Evolutionary conservation across 2,888 invertebrate genomes (phyloP), one percentile per base, ranked within the genome.

Genomic region (Netelia inedita): DNA sequence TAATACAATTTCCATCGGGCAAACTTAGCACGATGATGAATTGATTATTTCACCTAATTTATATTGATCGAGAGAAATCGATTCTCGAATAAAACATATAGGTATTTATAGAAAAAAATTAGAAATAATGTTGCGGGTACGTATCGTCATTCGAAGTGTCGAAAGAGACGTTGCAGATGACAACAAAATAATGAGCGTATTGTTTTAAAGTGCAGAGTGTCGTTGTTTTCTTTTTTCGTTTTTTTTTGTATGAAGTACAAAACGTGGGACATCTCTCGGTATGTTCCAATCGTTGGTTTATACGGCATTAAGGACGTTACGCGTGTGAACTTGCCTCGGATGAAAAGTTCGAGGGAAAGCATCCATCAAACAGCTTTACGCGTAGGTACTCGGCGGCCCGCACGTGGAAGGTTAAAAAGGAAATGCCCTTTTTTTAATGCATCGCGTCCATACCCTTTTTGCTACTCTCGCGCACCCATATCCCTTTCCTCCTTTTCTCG

Each of bases 361-460:
- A 16, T 57, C 43, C 55, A 57, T 72, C 72, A 66, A 72, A 79
- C 57, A 72, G 61, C 23, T 35, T 61, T 41, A 35, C 41, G 63
- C 16, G 46, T 28, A 23, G 2, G 8, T 35, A 21, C 11, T 55
- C 35, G 35, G 6, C 35, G 6, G 23, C n/a, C 65, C 35, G 11
- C 41, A 50, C 16, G 14, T 19, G 35, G 28, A 65, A 57, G 72
- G 72, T 79, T 72, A 79, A 79, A 69, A 78, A 61, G 16, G 53
- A 66, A 55, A 16, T 71, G 63, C 65, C 72, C 50, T 81, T 57
- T 55, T 61, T 81, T 53, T 72, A 50, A 74, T 69, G 65, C 73
- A 21, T 57, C 59, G 14, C 23, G 16, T 35, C 16, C n/a, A 23
- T 63, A n/a, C 69, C 5, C 21, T 2, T n/a, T 46, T 59, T 28